A percentile compares a stretch with the other conserved stretches of the same genome.
These are phyloP conservation scores for Globodera ellingtonae DNA, from an alignment of 1,140 invertebrate genomes.

Conservation along the genomic window DNA sequence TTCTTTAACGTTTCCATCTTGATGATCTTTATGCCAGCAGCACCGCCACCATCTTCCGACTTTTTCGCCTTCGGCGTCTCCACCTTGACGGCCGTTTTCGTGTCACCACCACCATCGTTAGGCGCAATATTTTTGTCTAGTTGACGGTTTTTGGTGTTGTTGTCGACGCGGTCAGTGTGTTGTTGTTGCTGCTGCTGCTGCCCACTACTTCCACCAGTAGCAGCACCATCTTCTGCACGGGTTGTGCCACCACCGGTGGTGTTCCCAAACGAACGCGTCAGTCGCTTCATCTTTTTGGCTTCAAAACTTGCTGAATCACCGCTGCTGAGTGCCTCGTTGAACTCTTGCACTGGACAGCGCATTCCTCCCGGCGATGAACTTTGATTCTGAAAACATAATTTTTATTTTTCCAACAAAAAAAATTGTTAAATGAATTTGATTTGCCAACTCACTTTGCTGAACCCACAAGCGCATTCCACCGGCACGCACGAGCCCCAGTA, in stretches of 20 bases:
- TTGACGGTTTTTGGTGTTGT: neutral
- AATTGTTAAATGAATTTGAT: neutral
- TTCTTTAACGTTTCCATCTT: no score
- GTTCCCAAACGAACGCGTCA: neutral
- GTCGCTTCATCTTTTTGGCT: neutral
- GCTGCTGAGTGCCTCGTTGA: slow-evolving; percentile 12
- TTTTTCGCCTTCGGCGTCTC: no score
- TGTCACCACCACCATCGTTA: neutral
- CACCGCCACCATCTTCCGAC: no score
- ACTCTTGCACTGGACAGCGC: slow-evolving; percentile 20
- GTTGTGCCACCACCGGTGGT: no score
- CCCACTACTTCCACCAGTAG: no score
- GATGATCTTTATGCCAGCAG: no score
- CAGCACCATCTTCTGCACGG: no score
- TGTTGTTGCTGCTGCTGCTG: neutral
- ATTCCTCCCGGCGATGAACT: neutral
- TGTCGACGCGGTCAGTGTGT: neutral
- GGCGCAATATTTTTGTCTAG: neutral
- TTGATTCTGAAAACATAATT: slow-evolving; percentile 6
- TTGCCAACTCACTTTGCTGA: slow-evolving; percentile 6
- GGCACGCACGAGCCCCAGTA: slow-evolving; percentile 26
- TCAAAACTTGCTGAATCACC: slow-evolving; percentile 1
- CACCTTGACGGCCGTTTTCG: no score
- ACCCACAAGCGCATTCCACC: slow-evolving; percentile 35
- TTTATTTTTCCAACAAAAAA: neutral